These are phyloP conservation scores for Eptatretus burgeri DNA, from an alignment of 2,113 vertebrate species.

Conservation along the genomic window DNA sequence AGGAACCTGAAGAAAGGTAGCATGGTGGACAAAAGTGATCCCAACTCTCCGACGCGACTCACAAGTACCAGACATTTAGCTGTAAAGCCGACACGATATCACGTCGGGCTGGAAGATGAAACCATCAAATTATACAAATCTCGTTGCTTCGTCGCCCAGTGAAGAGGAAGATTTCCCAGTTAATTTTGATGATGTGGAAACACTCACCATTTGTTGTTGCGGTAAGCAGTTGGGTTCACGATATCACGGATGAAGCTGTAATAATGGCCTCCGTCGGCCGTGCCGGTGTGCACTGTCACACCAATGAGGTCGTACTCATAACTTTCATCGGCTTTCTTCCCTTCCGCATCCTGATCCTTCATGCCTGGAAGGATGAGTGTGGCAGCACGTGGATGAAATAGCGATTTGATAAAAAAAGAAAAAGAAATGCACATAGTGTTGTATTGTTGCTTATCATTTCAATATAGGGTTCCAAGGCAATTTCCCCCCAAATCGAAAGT, in stretches of 20 bases:
- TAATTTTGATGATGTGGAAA: neutral
- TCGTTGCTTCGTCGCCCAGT: neutral
- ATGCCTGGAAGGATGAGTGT: constrained; percentile 28
- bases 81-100: neutral
- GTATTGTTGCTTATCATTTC: neutral
- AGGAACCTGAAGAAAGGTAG: constrained; percentile 39
- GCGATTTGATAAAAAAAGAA: too few relatives aligned
- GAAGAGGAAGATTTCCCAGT: neutral
- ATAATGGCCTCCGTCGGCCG: constrained; percentile 86
- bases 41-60: neutral
- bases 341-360: constrained; percentile 35
- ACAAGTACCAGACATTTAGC: neutral
- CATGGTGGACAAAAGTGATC: too few relatives aligned
- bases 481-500: too few relatives aligned
- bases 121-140: neutral
- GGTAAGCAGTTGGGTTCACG: constrained; percentile 80
- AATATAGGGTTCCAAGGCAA: too few relatives aligned
- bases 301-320: constrained; percentile 95
- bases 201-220: constrained; percentile 86
- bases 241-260: constrained; percentile 96
- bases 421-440: neutral
- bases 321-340: constrained; percentile 41
- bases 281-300: constrained; percentile 86
- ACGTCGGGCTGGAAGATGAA: neutral
- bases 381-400: too few relatives aligned